Evolutionary conservation across 2,888 invertebrate species (phyloP).

Genomic region (Drosophila paramelanica): DNA sequence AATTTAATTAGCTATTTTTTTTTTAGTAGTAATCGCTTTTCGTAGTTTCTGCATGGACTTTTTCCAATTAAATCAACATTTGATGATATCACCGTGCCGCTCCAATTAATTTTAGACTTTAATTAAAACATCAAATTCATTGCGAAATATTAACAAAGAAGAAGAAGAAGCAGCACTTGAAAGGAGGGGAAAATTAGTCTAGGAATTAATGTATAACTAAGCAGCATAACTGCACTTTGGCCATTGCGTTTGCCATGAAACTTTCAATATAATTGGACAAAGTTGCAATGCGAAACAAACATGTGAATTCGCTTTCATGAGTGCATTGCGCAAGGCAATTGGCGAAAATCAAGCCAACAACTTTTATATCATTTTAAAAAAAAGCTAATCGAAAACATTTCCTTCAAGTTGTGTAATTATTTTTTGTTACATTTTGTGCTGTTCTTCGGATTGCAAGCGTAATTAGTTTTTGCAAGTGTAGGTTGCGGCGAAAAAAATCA

Average conservation of each 20-base stretch:
- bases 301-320: background rate
- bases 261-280: constrained; percentile 1
- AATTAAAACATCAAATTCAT: constrained; percentile 10
- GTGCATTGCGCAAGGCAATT: constrained; percentile 3
- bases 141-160: constrained; percentile 4
- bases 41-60: background rate
- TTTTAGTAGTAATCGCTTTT: background rate
- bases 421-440: constrained; percentile 4
- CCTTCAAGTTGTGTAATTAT: constrained; percentile 32
- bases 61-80: background rate
- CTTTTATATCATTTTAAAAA: constrained; percentile 1
- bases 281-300: background rate
- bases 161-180: background rate
- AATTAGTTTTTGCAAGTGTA: constrained; percentile 13
- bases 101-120: constrained; percentile 9
- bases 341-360: constrained; percentile 10
- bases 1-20: background rate
- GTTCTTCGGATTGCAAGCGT: constrained; percentile 11
- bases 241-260: background rate
- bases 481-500: constrained; percentile 4
- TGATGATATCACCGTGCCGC: constrained; percentile 26
- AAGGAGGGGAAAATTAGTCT: background rate
- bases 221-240: background rate
- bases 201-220: constrained; percentile 3
- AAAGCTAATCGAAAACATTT: constrained; percentile 16